These are phyloP conservation scores for Gymnoscopelus microlampas DNA, from an alignment of 2,797 vertebrate species.

Conservation along the genomic window DNA sequence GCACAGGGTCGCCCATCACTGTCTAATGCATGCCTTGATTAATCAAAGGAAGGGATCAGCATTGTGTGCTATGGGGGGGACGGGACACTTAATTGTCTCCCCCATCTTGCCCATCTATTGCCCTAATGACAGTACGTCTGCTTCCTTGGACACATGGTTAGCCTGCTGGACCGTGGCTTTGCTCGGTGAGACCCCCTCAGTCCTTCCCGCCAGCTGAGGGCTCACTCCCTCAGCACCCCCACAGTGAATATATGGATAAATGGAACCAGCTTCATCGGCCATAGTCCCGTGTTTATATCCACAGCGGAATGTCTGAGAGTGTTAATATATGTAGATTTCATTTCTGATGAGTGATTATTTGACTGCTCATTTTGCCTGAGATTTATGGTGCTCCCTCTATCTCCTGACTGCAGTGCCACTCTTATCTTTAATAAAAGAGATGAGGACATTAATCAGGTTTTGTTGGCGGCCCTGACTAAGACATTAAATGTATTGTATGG, in stretches of 20 bases:
- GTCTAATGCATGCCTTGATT: slow-evolving; percentile 99
- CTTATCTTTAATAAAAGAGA: slow-evolving; percentile 99
- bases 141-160: slow-evolving; percentile 89
- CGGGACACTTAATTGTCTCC: slow-evolving; percentile 96
- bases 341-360: slow-evolving; percentile 99
- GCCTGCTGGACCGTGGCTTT: slow-evolving; percentile 72
- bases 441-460: slow-evolving; percentile 99
- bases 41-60: slow-evolving; percentile 98
- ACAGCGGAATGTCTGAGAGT: slow-evolving; percentile 88
- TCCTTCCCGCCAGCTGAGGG: slow-evolving; percentile 59
- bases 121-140: slow-evolving; percentile 94
- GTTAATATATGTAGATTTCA: slow-evolving; percentile 99
- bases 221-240: slow-evolving; percentile 66
- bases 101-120: slow-evolving; percentile 91
- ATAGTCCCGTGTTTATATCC: slow-evolving; percentile 80
- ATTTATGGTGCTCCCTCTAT: slow-evolving; percentile 99
- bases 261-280: slow-evolving; percentile 69
- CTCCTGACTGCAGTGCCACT: slow-evolving; percentile 99
- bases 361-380: slow-evolving; percentile 99
- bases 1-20: slow-evolving; percentile 96
- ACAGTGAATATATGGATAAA: slow-evolving; percentile 86
- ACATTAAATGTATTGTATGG: slow-evolving; percentile 99
- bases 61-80: slow-evolving; percentile 96
- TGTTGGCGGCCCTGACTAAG: slow-evolving; percentile 98
- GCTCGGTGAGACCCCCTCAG: slow-evolving; percentile 60